Evolutionary conservation across 2,888 invertebrate genomes (phyloP).

Genomic region (Bellardia pandia): DNA sequence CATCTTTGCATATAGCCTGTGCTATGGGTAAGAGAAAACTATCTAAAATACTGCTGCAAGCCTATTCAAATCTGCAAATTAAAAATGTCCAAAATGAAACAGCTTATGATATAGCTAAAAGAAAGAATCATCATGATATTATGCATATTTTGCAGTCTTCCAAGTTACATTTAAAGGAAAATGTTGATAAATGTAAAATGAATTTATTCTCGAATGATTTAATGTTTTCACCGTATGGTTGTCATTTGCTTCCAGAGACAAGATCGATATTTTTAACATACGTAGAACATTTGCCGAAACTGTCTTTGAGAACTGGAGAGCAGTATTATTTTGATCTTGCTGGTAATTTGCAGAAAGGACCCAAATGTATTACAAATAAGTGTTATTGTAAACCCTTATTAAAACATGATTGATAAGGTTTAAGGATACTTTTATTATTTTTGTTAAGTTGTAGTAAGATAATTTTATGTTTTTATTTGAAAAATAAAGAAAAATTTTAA

Average conservation of each 20-base stretch:
- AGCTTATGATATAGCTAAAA: constrained; percentile 93
- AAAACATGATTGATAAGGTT: constrained; percentile 85
- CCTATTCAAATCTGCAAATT: constrained; percentile 90
- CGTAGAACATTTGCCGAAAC: constrained; percentile 92
- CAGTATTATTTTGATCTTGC: constrained; percentile 97
- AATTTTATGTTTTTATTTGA: not conserved
- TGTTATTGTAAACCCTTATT: constrained; percentile 97
- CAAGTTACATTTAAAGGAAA: constrained; percentile 71
- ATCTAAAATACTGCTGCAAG: constrained; percentile 88
- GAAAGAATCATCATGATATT: constrained; percentile 94
- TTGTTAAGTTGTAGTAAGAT: constrained; percentile 4
- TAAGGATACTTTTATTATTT: not conserved
- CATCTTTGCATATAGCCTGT: constrained; percentile 95
- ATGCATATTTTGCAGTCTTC: constrained; percentile 88
- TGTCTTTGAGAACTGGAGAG: constrained; percentile 93
- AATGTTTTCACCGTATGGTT: constrained; percentile 95
- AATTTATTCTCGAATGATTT: constrained; percentile 79
- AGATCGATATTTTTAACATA: constrained; percentile 94
- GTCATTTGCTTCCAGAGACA: constrained; percentile 94
- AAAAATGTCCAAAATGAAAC: constrained; percentile 89
- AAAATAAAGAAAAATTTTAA: too few species aligned
- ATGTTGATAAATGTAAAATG: constrained; percentile 70
- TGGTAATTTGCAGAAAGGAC: constrained; percentile 97
- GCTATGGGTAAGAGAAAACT: constrained; percentile 97
- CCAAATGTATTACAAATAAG: constrained; percentile 96